Evolutionary conservation across 2,888 invertebrate genomes (phyloP).

Genomic region (Sicus ferrugineus): DNA sequence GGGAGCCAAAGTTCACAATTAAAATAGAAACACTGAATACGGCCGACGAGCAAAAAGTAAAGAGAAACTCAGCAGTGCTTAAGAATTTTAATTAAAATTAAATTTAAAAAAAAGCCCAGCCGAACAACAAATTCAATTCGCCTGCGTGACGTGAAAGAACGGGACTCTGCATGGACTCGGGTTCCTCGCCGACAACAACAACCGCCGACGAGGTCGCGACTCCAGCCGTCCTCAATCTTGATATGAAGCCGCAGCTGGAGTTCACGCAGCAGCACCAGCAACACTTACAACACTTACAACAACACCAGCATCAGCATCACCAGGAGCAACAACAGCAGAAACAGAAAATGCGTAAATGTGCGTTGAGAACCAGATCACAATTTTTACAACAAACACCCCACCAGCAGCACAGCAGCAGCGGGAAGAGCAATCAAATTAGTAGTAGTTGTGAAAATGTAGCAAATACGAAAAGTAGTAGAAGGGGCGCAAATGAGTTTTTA

Average conservation of each 20-base stretch:
- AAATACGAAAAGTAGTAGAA: slow-evolving; percentile 3
- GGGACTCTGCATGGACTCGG: slow-evolving; percentile 20
- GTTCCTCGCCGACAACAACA: slow-evolving; percentile 25
- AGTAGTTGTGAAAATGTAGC: slow-evolving; percentile 6
- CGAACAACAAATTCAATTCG: neutral
- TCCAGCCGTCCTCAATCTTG: slow-evolving; percentile 43
- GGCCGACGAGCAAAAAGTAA: slow-evolving; percentile 32
- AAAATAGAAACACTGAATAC: slow-evolving; percentile 14
- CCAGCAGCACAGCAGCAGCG: neutral
- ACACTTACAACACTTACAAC: slow-evolving; percentile 33
- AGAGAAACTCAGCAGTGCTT: too few relatives aligned
- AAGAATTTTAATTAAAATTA: neutral
- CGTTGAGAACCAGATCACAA: slow-evolving; percentile 40
- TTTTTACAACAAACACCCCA: slow-evolving; percentile 26
- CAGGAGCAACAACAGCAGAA: slow-evolving; percentile 37
- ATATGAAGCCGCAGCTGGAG: slow-evolving; percentile 52
- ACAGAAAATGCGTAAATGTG: slow-evolving; percentile 52
- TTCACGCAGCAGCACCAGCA: slow-evolving; percentile 32
- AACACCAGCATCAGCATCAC: slow-evolving; percentile 43
- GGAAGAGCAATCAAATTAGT: neutral
- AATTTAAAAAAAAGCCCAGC: slow-evolving; percentile 16
- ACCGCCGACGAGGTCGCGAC: slow-evolving; percentile 35
- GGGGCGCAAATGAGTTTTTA: neutral
- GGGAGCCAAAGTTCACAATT: slow-evolving; percentile 18
- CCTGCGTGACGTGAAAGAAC: too few relatives aligned